Evolutionary conservation across 2,797 vertebrate genomes (phyloP).

Genomic region (Leucoraja ocellata): DNA sequence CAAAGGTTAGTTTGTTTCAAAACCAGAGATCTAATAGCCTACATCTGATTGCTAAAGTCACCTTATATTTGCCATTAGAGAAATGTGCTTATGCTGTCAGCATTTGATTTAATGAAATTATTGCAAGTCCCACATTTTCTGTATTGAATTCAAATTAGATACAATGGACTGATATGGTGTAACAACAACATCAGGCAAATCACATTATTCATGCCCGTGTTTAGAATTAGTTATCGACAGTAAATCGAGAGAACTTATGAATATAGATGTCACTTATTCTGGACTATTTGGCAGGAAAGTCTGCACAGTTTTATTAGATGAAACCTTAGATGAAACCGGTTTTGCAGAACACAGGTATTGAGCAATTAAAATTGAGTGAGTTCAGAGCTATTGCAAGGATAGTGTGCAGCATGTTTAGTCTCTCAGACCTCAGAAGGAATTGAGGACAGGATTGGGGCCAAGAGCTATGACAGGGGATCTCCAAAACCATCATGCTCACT

Average conservation of each 20-base stretch:
- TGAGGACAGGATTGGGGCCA: not conserved
- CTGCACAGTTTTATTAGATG: not conserved
- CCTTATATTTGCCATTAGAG: not conserved
- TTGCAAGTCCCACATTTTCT: constrained; percentile 1
- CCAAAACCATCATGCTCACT: not conserved
- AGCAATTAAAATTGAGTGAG: not conserved
- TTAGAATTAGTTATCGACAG: not conserved
- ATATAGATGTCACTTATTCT: not conserved
- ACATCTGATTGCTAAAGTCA: too few species aligned
- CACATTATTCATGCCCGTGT: not conserved
- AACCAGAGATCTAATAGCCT: not conserved
- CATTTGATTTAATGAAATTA: not conserved
- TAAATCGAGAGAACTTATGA: not conserved
- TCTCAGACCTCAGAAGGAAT: not conserved
- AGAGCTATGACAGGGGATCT: not conserved
- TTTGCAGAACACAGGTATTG: too few species aligned
- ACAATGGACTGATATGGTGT: not conserved
- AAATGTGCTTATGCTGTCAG: not conserved
- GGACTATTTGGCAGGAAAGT: not conserved
- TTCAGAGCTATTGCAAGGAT: not conserved
- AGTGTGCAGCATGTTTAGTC: too few species aligned
- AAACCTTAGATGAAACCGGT: too few species aligned
- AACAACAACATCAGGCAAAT: not conserved
- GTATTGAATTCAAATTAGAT: not conserved
- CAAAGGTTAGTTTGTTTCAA: not conserved